Evolutionary conservation across 2,888 invertebrate genomes (phyloP).

Genomic region (Anticlea derivata): DNA sequence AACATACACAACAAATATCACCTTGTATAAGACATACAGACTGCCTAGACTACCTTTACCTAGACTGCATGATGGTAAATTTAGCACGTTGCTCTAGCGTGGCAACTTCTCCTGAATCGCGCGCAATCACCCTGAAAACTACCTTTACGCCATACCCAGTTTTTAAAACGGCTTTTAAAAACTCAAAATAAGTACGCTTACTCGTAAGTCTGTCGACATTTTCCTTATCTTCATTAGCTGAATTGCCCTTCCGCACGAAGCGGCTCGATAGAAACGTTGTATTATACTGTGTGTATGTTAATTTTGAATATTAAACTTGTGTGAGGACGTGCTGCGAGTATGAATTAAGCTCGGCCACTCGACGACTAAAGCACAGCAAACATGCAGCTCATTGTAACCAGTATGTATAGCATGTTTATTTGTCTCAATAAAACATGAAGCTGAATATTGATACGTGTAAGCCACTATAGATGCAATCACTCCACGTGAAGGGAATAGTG

Average conservation of each 20-base stretch:
- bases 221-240: constrained; percentile 28
- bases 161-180: constrained; percentile 11
- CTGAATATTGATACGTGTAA: no score
- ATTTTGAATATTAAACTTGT: constrained; percentile 64
- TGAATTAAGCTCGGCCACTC: constrained; percentile 66
- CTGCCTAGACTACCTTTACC: no score
- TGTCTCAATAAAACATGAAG: neutral
- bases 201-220: constrained; percentile 21
- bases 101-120: constrained; percentile 4
- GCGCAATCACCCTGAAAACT: constrained; percentile 6
- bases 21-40: no score
- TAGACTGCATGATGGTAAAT: no score
- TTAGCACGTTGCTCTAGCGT: no score
- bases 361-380: constrained; percentile 32
- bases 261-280: constrained; percentile 28
- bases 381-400: neutral
- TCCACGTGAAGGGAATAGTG: neutral
- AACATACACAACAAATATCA: no score
- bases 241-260: constrained; percentile 29
- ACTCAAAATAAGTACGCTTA: constrained; percentile 8
- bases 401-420: neutral
- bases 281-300: constrained; percentile 46
- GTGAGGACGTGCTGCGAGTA: constrained; percentile 49
- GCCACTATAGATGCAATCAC: neutral
- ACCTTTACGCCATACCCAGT: constrained; percentile 1